Evolutionary conservation across 1,140 invertebrate genomes (phyloP), one percentile per base, ranked within the genome.

Genomic region (Panulirus ornatus): DNA sequence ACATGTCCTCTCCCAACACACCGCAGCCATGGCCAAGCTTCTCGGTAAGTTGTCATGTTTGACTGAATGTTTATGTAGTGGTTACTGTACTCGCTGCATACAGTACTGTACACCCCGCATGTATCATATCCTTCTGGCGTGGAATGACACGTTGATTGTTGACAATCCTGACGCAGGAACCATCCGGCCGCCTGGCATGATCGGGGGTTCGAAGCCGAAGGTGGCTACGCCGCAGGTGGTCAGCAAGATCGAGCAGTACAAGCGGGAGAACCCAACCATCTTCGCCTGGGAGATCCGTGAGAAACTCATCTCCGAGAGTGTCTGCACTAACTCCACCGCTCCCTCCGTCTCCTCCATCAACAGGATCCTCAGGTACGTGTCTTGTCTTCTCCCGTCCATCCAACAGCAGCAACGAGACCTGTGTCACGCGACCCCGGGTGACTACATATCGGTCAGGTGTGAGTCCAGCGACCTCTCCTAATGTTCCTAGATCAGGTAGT

Each of bases 171-270:
- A n/a, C n/a, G 19, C 87, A 92, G 98, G 98, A 91, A 98, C 98
- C 40, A 95, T 99, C 90, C 95, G 97, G 93, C 97, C 98, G 92
- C 98, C 98, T 51, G 97, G 98, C 78, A 96, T 99, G 93, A 99
- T 99, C 93, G 99, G 99, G 84, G 99, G 99, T 79, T 99, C 98
- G 94, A 99, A 99, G 94, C 99, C 99, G 27, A 98, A 99, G 95
- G 99, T 99, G 84, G 98, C 99, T 89, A 99, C 99, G 38, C 98
- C 98, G 16, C 97, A 97, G 5, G 98, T 99, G 66, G 98, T 99
- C 51, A 97, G 97, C 90, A 99, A 98, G 95, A 99, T 98, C 93
- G 98, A 98, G 94, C 97, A 98, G 94, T 99, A 99, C 95, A 99
- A 99, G 95, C 94, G 98, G 91, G 97, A 99, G 94, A 98, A 99